Percentiles rank a stretch among this genome's conserved stretches.
Evolutionary conservation across 2,113 vertebrate species (phyloP).

Genomic region (Cygnus buccinator): DNA sequence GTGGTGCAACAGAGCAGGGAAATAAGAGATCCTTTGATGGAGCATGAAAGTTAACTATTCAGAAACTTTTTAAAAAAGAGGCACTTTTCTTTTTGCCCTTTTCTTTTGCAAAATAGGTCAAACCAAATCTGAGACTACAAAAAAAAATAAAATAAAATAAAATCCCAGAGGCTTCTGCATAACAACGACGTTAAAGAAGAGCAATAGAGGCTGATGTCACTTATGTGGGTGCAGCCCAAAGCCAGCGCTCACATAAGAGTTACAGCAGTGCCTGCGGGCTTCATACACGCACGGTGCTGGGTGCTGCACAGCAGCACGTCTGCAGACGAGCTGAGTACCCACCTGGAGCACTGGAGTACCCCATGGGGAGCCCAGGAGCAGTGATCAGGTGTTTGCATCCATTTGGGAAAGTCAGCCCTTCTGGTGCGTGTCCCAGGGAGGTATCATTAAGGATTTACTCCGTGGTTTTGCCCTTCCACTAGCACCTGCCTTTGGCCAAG

Average conservation of each 20-base stretch:
- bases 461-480: not conserved
- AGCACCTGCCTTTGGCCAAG: not conserved
- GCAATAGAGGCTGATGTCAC: not conserved
- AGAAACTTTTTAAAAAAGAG: not conserved
- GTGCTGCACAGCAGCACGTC: not conserved
- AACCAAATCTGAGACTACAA: not conserved
- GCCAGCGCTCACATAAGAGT: not conserved
- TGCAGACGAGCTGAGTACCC: not conserved
- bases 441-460: not conserved
- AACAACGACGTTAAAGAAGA: not conserved
- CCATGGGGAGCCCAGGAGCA: not conserved
- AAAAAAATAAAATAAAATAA: not conserved
- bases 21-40: not conserved
- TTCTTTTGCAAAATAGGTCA: not conserved
- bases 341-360: not conserved
- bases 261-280: not conserved
- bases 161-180: not conserved
- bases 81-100: not conserved
- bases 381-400: not conserved
- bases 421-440: not conserved
- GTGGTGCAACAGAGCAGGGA: not conserved
- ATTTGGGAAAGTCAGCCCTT: not conserved
- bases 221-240: not conserved
- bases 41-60: not conserved
- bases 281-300: accelerated